Evolutionary conservation across 2,888 invertebrate species (phyloP), one percentile per base, ranked within the genome.

Genomic region (Schrankia costaestrigalis): DNA sequence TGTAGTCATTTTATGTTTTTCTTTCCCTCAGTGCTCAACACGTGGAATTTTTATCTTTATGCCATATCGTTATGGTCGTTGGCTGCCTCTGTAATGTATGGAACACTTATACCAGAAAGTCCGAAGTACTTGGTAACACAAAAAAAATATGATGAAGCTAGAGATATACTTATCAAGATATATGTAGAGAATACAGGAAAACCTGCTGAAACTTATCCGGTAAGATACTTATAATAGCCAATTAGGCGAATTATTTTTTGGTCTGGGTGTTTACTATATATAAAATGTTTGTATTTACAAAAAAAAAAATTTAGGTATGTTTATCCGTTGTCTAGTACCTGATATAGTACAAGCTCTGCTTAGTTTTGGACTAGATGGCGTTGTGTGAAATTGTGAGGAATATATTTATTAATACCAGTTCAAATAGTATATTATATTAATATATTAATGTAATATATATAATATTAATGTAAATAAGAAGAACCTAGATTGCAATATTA

Each of bases 31-130:
- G 83, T 77, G 0, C 56, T 82, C 15, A 71, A 79, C 44, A 77
- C 75, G 5, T 84, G 84, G 84, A 82, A 83, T 41, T 71, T 82
- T 50, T 84, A 82, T 45, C 56, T 83, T 0, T 68, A 70, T 38
- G 35, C 71, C 3, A 70, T 75, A 67, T 75, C 81, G 1, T 32
- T 77, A 13, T 82, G 78, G 71, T 63, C 78, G 0, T 36, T 83
- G 0, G 22, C 44, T 0, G 67, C 75, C 1, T 62, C 54, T 15
- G 9, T 78, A 1, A 52, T 80, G 17, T 82, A 80, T 56, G 37
- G 26, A 2, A 31, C 60, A 2, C 54, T 70, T 12, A 39, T 82
- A 10, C 82, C 83, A 0, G 83, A 83, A 26, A 83, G 83, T 31
- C 83, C 83, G 0, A 80, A 78, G 43, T 83, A 66, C 54, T 65